These are phyloP conservation scores for Diadema setosum DNA, from an alignment of 35 echinoderm and acorn worm genomes.

Conservation along the genomic window DNA sequence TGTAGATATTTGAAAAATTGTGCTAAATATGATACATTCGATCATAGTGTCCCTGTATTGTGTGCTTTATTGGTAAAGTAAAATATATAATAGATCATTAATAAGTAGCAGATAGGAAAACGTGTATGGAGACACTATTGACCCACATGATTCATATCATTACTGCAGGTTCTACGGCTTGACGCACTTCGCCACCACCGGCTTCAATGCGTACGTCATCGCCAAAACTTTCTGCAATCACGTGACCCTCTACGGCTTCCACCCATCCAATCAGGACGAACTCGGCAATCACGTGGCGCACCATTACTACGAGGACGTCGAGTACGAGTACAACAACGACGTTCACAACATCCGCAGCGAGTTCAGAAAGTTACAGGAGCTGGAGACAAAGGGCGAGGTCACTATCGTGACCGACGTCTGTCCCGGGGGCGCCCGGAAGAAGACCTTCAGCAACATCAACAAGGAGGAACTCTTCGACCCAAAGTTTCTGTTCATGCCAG, in stretches of 20 bases:
- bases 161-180: slow-evolving; percentile 8
- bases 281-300: slow-evolving; percentile 5
- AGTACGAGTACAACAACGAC: slow-evolving; percentile 32
- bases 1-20: too few relatives aligned
- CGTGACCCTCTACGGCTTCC: slow-evolving; percentile 61
- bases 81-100: too few relatives aligned
- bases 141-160: too few relatives aligned
- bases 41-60: too few relatives aligned
- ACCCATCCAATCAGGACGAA: slow-evolving; percentile 31
- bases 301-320: slow-evolving; percentile 59
- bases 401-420: slow-evolving; percentile 14
- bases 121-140: too few relatives aligned
- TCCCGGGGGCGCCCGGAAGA: neutral
- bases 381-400: neutral
- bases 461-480: neutral
- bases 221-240: slow-evolving; percentile 51
- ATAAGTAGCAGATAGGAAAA: too few relatives aligned
- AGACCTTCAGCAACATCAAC: neutral
- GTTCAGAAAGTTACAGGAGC: slow-evolving; percentile 25
- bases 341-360: slow-evolving; percentile 36
- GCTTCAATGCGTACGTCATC: slow-evolving; percentile 23
- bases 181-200: slow-evolving; percentile 32
- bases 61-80: too few relatives aligned
- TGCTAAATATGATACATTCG: too few relatives aligned
- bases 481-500: neutral